Conservation (phyloP, 2,113 vertebrate genomes). For the Pipra filicauda region DNA sequence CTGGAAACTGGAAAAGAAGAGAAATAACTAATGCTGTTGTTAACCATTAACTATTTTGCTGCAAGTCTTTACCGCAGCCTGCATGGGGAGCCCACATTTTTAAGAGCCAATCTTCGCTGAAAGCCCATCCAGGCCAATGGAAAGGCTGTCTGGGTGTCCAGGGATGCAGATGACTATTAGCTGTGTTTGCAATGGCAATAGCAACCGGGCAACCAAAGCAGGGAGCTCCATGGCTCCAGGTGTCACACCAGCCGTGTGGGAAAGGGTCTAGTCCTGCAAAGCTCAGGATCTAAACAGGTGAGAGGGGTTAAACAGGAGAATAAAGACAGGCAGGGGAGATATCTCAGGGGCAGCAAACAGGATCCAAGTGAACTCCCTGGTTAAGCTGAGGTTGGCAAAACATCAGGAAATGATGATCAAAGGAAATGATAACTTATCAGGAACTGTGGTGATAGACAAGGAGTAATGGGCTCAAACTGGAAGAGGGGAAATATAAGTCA, state of each 20-base stretch:
- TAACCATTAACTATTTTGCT: neutral
- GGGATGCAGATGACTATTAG: neutral
- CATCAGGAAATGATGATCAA: neutral
- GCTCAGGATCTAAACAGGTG: neutral
- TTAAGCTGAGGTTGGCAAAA: neutral
- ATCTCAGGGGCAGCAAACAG: neutral
- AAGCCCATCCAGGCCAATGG: neutral
- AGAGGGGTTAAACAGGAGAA: neutral
- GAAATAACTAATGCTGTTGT: neutral
- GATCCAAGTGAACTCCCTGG: neutral
- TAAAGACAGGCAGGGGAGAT: neutral
- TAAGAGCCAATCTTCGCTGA: neutral
- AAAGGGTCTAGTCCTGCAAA: neutral
- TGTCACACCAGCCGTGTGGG: neutral
- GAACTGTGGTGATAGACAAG: too few relatives aligned
- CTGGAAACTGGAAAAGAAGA: neutral
- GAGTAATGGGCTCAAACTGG: neutral
- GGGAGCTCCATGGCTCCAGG: neutral
- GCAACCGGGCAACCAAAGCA: neutral
- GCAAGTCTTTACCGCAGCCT: neutral
- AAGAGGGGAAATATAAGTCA: neutral
- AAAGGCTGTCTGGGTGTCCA: fast-evolving
- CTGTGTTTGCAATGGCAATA: neutral
- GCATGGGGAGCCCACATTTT: fast-evolving
- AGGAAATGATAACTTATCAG: neutral